Percentiles rank a stretch among this genome's conserved stretches.
phyloP scores from a whole-genome alignment of 2,113 vertebrate species.

The Barnardius zonarius region DNA sequence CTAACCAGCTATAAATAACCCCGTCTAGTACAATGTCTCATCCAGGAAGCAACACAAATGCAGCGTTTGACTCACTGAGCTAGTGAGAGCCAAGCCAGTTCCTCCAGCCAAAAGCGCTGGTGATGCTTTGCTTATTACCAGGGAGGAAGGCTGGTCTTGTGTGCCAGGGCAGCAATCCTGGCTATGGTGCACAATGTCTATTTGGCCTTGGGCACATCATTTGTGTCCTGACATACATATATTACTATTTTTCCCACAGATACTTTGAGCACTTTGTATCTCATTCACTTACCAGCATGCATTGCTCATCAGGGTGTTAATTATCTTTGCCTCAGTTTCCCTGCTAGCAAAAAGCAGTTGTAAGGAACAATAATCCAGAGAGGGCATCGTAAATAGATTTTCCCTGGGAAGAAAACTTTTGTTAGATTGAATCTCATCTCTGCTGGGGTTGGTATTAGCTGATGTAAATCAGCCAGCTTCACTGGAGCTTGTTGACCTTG shows the following conservation, averaged over 20 bases:
- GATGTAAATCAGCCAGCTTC: not conserved
- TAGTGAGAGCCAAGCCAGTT: constrained; percentile 2
- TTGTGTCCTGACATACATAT: not conserved
- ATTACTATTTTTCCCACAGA: not conserved
- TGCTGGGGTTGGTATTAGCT: not conserved
- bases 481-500: not conserved
- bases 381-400: not conserved
- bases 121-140: not conserved
- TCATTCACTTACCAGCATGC: not conserved
- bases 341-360: not conserved
- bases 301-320: not conserved
- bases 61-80: constrained; percentile 52
- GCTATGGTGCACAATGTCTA: not conserved
- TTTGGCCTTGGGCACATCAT: not conserved
- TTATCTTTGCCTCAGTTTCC: not conserved
- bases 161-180: not conserved
- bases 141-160: not conserved
- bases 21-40: constrained; percentile 38
- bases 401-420: not conserved
- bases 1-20: constrained; percentile 46
- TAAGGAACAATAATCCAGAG: not conserved
- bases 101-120: constrained; percentile 11
- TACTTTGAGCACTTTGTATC: not conserved
- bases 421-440: not conserved
- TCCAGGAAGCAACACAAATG: constrained; percentile 58